A percentile compares a stretch with the other conserved stretches of the same genome.
phyloP scores from a whole-genome alignment of 2,113 vertebrate genomes.

The Corydoras sp. region DNA sequence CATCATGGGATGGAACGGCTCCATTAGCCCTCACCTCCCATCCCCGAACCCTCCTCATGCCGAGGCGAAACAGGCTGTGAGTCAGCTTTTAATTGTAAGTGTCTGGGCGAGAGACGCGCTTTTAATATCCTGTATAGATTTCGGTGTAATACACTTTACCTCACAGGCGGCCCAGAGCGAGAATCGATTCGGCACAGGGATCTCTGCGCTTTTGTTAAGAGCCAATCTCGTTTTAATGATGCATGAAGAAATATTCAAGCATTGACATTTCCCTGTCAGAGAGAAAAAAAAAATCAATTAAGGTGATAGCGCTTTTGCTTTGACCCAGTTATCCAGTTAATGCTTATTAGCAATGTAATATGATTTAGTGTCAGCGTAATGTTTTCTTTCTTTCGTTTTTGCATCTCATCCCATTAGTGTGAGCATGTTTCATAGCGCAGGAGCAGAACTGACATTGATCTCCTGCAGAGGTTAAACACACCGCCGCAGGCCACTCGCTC shows the following conservation, averaged over 20 bases:
- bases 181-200: conserved; percentile 99
- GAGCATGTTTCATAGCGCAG: conserved; percentile 90
- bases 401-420: conserved; percentile 99
- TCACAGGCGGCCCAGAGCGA: conserved; percentile 94
- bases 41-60: neutral
- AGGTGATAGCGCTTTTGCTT: conserved; percentile 99
- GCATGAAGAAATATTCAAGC: conserved; percentile 99
- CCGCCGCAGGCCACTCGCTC: conserved; percentile 50
- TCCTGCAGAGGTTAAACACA: conserved; percentile 76
- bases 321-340: conserved; percentile 99
- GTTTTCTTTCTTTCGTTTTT: conserved; percentile 81
- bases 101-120: conserved; percentile 97
- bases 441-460: conserved; percentile 84
- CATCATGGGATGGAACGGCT: neutral
- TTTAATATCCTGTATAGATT: conserved; percentile 99
- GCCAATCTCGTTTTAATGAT: conserved; percentile 99
- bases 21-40: neutral
- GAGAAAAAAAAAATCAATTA: conserved; percentile 99
- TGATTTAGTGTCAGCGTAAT: conserved; percentile 99
- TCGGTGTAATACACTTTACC: conserved; percentile 99
- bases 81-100: conserved; percentile 36
- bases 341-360: conserved; percentile 99
- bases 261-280: conserved; percentile 79
- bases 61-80: neutral
- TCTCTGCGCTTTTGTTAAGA: conserved; percentile 97